A percentile compares a stretch with the other conserved stretches of the same genome.
Conservation (phyloP, 2,113 vertebrate species). For the Anthoscopus minutus region DNA sequence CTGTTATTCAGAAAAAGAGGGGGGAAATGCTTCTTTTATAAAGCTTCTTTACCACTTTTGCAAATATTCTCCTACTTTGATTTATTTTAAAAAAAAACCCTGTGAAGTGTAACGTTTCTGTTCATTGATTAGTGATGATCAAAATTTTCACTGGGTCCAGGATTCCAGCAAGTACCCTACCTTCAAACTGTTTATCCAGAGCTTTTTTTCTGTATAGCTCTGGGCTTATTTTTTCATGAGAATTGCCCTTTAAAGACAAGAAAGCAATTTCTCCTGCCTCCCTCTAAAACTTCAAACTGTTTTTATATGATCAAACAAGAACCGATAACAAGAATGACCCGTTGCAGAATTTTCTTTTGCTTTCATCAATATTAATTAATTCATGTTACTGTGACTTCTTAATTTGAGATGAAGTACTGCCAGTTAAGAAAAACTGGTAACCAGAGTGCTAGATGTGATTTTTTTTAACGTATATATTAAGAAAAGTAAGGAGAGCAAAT, state of each 20-base stretch:
- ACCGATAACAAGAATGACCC: not conserved
- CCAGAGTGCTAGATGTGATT: not conserved
- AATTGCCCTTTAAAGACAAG: not conserved
- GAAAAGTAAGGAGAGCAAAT: not conserved
- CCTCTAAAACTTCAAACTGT: not conserved
- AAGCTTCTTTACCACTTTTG: not conserved
- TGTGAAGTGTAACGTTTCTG: not conserved
- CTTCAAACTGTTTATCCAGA: not conserved
- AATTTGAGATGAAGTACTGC: not conserved
- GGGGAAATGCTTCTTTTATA: no score
- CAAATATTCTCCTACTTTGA: not conserved
- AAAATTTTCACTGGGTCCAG: not conserved
- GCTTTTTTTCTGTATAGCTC: not conserved
- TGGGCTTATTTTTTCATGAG: not conserved
- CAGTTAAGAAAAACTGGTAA: slow-evolving; percentile 10
- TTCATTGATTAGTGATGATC: not conserved
- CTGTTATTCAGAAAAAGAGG: not conserved
- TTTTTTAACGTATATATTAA: not conserved
- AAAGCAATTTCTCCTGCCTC: not conserved
- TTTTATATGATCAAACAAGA: not conserved
- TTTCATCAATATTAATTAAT: not conserved
- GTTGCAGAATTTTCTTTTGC: not conserved
- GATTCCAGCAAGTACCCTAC: not conserved
- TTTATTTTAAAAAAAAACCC: not conserved
- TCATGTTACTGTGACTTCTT: not conserved